These are phyloP conservation scores for Hybognathus amarus DNA, from an alignment of 2,797 vertebrate species.

Conservation along the genomic window DNA sequence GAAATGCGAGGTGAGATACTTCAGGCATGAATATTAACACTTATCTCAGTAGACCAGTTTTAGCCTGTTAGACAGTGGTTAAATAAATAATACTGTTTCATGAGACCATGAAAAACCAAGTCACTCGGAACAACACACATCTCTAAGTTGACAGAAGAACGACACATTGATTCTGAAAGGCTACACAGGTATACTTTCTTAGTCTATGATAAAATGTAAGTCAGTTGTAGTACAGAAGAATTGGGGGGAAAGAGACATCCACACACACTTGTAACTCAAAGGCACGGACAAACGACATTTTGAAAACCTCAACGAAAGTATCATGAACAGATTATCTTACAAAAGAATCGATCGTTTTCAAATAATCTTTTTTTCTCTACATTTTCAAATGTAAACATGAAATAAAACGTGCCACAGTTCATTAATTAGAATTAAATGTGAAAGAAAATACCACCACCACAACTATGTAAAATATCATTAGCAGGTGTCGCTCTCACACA, in stretches of 20 bases:
- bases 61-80: conserved; percentile 29
- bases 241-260: conserved; percentile 1
- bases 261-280: conserved; percentile 65
- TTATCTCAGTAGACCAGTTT: conserved; percentile 30
- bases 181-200: conserved; percentile 49
- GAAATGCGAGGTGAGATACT: conserved; percentile 46
- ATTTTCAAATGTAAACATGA: conserved; percentile 66
- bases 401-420: conserved; percentile 47
- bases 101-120: conserved; percentile 10
- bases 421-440: conserved; percentile 23
- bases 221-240: conserved; percentile 22
- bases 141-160: conserved; percentile 19
- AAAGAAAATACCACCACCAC: conserved; percentile 30
- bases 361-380: conserved; percentile 1
- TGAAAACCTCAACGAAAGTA: conserved; percentile 32
- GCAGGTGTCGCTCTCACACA: conserved; percentile 27
- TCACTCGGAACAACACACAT: conserved; percentile 16
- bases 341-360: conserved; percentile 18
- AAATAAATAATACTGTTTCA: conserved; percentile 47
- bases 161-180: conserved; percentile 49
- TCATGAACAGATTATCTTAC: conserved; percentile 47
- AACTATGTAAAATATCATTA: conserved; percentile 30
- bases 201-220: conserved; percentile 38
- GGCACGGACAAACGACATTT: conserved; percentile 70
- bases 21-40: conserved; percentile 35